Base-by-base conservation (phyloP, 2,888 invertebrate genomes). In the Lathronympha strigana region DNA sequence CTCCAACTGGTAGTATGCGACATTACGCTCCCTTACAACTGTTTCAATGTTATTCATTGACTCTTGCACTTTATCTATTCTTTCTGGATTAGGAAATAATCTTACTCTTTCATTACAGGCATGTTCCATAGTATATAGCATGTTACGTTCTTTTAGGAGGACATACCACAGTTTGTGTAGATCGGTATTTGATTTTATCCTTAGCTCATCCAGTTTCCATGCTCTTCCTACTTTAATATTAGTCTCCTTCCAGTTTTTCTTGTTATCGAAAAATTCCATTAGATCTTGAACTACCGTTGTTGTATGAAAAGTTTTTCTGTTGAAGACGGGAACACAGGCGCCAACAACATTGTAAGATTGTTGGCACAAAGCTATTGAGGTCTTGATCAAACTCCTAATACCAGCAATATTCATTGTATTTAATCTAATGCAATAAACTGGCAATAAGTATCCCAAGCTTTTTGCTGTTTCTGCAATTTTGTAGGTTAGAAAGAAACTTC, bases 81-180 rank as follows among this genome's bases (percentile, higher is more conserved):
- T 93, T 87, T 99, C 99, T 1, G 98, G 98, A 87, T 94, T 98
- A 1, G 98, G 97, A 83, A 99, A 97, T 5, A 95, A 71, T 80
- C 94, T 91, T 70, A 90, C 86, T 78, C 95, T 90, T 43, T 93
- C 86, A 55, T 95, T 94, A 85, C 94, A 94, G 82, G 95, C 96
- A 69, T 97, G 94, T 87, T 98, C 97, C 99, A 99, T 98, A 1
- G 99, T 99, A 69, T 97, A 87, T 17, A 99, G 92, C 99, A 99
- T 99, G 84, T 99, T 99, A 61, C 95, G 93, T 88, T 99, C 99
- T 90, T 99, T 99, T 60, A 99, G 87, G 63, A 99, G 90, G 15
- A 94, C 79, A 78, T 93, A 98, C 99, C 99, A 99, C 67, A 99
- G 89, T 90, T 99, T 98, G 83, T 99, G 99, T 64, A 99, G 93